A percentile compares a stretch with the other conserved stretches of the same genome.
phyloP scores from a whole-genome alignment of 2,113 vertebrate species.

The Oceanodroma tethys region DNA sequence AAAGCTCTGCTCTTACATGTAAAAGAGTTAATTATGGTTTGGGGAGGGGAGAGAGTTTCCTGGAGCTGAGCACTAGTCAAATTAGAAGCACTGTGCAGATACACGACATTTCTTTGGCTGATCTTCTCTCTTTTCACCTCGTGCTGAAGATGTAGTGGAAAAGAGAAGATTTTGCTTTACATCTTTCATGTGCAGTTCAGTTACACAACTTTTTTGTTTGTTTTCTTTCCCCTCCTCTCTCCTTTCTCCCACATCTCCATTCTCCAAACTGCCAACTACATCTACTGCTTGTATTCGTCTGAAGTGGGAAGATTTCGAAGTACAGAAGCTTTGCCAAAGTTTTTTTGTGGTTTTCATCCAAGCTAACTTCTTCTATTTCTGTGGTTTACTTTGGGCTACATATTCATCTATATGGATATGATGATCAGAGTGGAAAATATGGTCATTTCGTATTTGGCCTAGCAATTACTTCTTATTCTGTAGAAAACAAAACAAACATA shows the following conservation, averaged over 20 bases:
- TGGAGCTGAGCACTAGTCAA: not conserved
- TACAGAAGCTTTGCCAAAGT: not conserved
- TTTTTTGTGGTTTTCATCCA: slow-evolving; percentile 9
- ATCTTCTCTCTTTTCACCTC: not conserved
- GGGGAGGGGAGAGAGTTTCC: not conserved
- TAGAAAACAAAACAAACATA: not conserved
- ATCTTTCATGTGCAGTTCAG: not conserved
- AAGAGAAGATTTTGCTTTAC: not conserved
- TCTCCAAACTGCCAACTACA: not conserved
- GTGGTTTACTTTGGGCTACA: slow-evolving; percentile 2
- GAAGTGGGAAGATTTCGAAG: slow-evolving; percentile 2
- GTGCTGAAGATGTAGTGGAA: not conserved
- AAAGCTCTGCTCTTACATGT: not conserved
- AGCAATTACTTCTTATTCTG: not conserved
- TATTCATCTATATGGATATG: not conserved
- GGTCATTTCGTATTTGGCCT: not conserved
- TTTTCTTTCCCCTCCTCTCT: not conserved
- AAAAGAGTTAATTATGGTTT: not conserved
- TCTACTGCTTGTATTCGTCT: not conserved
- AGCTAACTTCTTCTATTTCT: not conserved
- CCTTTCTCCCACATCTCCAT: not conserved
- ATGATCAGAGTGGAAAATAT: not conserved
- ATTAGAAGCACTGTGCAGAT: not conserved
- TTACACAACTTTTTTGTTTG: not conserved
- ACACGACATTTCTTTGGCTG: not conserved